Evolutionary conservation across 2,797 vertebrate genomes (phyloP).

Genomic region (Galaxias olidus): DNA sequence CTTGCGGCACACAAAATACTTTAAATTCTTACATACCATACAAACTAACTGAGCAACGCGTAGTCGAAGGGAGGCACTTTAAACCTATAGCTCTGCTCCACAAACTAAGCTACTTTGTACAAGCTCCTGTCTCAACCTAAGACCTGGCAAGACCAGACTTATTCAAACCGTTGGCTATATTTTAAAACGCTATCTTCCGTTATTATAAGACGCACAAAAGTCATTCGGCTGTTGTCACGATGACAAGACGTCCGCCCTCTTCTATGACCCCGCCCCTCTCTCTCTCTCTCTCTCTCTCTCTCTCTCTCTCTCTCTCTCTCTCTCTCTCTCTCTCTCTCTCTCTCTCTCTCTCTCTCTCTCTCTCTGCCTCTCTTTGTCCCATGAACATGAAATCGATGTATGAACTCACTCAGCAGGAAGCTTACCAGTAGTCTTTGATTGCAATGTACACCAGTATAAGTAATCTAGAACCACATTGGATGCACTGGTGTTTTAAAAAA

Average conservation of each 20-base stretch:
- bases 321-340: background rate
- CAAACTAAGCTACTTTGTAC: no score
- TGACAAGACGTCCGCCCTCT: slow-evolving; percentile 23
- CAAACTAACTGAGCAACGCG: slow-evolving; percentile 9
- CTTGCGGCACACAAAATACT: slow-evolving; percentile 16
- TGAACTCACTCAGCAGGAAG: no score
- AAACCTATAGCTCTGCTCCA: no score
- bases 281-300: background rate
- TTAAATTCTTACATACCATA: slow-evolving; percentile 43
- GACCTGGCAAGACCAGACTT: no score
- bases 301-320: background rate
- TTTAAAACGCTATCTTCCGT: slow-evolving; percentile 4
- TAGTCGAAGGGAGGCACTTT: background rate
- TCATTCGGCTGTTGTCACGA: slow-evolving; percentile 43
- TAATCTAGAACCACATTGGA: no score
- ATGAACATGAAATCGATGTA: no score
- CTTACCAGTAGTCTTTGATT: no score
- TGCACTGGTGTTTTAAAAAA: no score
- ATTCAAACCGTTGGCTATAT: background rate
- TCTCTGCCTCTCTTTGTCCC: no score
- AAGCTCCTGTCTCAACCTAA: no score
- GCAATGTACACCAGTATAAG: no score
- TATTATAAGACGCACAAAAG: slow-evolving; percentile 26
- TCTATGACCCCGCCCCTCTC: background rate
- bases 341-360: background rate